A percentile compares a stretch with the other conserved stretches of the same genome.
These are phyloP conservation scores for Antheraea pernyi DNA, from an alignment of 1,140 invertebrate genomes.

Conservation along the genomic window DNA sequence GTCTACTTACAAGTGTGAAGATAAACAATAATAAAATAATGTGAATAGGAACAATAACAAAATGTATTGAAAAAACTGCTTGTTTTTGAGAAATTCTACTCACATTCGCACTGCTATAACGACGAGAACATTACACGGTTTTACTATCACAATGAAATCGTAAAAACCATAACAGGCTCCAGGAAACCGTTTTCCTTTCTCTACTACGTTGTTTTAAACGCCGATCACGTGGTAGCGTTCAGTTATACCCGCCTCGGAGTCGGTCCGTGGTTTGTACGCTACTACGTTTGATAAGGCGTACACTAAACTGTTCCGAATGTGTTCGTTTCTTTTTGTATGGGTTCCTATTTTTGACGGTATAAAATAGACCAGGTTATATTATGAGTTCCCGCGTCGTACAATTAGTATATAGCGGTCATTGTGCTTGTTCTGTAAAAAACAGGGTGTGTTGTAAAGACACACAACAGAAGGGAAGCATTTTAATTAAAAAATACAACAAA, in stretches of 20 bases:
- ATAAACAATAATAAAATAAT: no score
- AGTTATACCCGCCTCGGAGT: conserved; percentile 25
- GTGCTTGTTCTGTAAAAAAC: no score
- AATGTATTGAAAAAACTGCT: neutral
- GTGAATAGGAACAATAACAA: no score
- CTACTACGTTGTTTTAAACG: conserved; percentile 17
- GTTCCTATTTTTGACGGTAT: neutral
- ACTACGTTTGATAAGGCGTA: conserved; percentile 17
- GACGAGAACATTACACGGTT: neutral
- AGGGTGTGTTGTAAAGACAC: no score
- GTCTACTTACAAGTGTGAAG: no score
- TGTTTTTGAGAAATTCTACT: neutral
- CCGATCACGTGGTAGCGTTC: conserved; percentile 33
- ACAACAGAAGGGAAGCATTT: no score
- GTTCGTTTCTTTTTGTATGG: neutral
- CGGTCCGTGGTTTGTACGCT: conserved; percentile 28
- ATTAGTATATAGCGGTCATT: no score
- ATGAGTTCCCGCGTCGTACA: no score
- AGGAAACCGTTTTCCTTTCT: conserved; percentile 16
- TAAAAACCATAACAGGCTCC: neutral
- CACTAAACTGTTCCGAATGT: conserved; percentile 15
- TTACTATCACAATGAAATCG: conserved; percentile 3
- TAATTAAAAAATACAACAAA: no score
- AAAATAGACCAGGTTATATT: neutral
- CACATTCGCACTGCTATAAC: neutral